Conservation (phyloP, 2,113 vertebrate genomes). For the Lepidothrix coronata region DNA sequence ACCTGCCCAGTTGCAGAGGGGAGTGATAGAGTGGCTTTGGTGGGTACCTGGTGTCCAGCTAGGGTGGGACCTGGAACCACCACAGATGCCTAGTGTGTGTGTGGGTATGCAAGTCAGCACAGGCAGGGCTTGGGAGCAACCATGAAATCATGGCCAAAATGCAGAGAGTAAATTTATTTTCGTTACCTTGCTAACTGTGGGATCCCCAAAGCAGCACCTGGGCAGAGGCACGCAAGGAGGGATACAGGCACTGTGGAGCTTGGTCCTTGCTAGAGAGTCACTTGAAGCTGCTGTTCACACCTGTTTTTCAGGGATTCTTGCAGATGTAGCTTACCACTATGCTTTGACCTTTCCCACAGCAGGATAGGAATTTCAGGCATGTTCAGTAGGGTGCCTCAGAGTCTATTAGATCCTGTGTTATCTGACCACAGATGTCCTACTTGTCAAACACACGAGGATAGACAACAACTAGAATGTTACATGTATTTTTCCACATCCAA, state of each 20-base stretch:
- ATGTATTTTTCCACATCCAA: not conserved
- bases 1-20: not conserved
- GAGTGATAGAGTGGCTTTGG: not conserved
- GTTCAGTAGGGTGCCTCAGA: not conserved
- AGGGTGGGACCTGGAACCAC: not conserved
- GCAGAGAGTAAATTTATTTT: not conserved
- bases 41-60: not conserved
- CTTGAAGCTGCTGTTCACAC: not conserved
- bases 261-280: not conserved
- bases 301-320: not conserved
- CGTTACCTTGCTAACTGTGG: accelerated
- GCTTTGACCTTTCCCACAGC: not conserved
- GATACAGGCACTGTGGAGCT: not conserved
- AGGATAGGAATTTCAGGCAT: not conserved
- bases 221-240: not conserved
- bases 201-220: not conserved
- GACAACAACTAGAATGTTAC: not conserved
- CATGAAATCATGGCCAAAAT: not conserved
- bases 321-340: not conserved
- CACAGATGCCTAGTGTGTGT: not conserved
- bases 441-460: not conserved
- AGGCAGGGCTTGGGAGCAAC: not conserved
- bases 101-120: not conserved
- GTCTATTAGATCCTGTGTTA: not conserved
- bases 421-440: not conserved